Conservation (phyloP, 2,888 invertebrate genomes). For the Andrena fulva region DNA sequence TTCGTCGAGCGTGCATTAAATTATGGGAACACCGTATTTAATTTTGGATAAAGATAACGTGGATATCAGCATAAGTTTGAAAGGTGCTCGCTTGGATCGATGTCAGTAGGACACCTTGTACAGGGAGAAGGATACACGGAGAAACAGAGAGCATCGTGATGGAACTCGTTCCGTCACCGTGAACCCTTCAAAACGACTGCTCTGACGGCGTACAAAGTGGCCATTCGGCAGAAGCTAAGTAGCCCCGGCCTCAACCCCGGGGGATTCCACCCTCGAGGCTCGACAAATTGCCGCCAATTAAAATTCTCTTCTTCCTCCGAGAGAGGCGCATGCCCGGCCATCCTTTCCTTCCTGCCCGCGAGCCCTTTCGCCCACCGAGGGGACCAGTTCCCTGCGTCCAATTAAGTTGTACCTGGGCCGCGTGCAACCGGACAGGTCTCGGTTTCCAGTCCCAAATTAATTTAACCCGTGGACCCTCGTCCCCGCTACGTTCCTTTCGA, state of each 20-base stretch:
- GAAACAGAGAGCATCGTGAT: neutral
- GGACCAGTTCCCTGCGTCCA: conserved; percentile 80
- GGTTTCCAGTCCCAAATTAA: conserved; percentile 61
- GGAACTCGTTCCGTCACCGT: conserved; percentile 6
- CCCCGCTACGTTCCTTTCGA: conserved; percentile 30
- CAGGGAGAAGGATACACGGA: neutral
- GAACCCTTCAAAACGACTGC: conserved; percentile 35
- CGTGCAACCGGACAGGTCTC: conserved; percentile 54
- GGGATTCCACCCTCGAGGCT: conserved; percentile 55
- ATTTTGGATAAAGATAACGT: too few relatives aligned
- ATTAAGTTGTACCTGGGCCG: conserved; percentile 82
- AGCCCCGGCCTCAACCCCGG: conserved; percentile 45
- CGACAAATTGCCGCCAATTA: conserved; percentile 80
- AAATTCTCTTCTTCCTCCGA: conserved; percentile 74
- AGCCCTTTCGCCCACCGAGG: conserved; percentile 53
- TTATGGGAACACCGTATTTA: too few relatives aligned
- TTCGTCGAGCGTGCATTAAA: neutral
- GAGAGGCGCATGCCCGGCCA: conserved; percentile 60
- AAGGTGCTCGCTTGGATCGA: too few relatives aligned
- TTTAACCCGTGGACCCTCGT: conserved; percentile 46
- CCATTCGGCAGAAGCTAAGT: conserved; percentile 58
- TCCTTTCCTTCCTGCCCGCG: conserved; percentile 43
- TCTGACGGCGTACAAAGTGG: conserved; percentile 61
- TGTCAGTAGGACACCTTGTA: neutral
- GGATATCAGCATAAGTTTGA: too few relatives aligned